Conservation (phyloP, 2,888 invertebrate genomes). For the Scaptomyza reducta region DNA sequence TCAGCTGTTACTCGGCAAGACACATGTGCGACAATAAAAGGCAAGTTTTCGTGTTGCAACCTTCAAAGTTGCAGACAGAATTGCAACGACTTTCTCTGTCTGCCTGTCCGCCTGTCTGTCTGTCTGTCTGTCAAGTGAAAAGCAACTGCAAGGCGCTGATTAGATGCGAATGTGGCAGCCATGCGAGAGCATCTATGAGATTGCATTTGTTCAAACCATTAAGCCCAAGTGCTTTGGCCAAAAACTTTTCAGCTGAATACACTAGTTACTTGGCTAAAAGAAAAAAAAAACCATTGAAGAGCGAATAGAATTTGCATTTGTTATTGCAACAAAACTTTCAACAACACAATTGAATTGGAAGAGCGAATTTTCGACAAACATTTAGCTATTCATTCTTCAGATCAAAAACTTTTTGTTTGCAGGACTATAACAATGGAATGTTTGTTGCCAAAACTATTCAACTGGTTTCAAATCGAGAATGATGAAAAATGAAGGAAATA, state of each 20-base stretch:
- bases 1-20: slow-evolving; percentile 1
- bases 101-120: slow-evolving; percentile 6
- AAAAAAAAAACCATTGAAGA: not conserved
- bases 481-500: too few relatives aligned
- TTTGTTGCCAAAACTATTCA: too few relatives aligned
- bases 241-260: slow-evolving; percentile 14
- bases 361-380: not conserved
- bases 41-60: slow-evolving; percentile 17
- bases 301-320: not conserved
- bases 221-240: slow-evolving; percentile 20
- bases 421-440: too few relatives aligned
- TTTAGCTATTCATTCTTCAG: too few relatives aligned
- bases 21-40: slow-evolving; percentile 44
- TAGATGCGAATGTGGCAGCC: slow-evolving; percentile 38
- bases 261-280: not conserved
- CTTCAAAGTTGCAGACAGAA: slow-evolving; percentile 10
- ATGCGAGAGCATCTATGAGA: slow-evolving; percentile 20
- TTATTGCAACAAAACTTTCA: slow-evolving; percentile 6
- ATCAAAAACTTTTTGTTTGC: too few relatives aligned
- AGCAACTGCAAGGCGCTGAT: slow-evolving; percentile 32
- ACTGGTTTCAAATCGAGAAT: too few relatives aligned
- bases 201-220: slow-evolving; percentile 44
- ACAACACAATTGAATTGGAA: slow-evolving; percentile 6
- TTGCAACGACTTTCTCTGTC: not conserved
- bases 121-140: slow-evolving; percentile 17